These are phyloP conservation scores for Gila robusta DNA, from an alignment of 2,797 vertebrate genomes.

Conservation along the genomic window DNA sequence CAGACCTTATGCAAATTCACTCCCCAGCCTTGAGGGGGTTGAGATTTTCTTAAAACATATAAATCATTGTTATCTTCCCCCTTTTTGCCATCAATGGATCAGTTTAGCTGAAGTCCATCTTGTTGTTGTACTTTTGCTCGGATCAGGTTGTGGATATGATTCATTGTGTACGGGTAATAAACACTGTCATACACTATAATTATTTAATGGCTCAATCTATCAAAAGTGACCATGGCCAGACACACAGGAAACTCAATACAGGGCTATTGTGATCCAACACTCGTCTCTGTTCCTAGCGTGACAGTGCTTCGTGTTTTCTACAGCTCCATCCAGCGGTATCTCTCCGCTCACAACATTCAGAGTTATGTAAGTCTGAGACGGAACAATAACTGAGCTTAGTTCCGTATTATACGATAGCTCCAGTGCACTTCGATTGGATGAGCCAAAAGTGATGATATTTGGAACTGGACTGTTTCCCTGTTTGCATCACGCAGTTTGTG, in stretches of 20 bases:
- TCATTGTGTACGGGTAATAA: conserved; percentile 68
- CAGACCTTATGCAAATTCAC: conserved; percentile 70
- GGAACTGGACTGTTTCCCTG: neutral
- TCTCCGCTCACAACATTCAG: neutral
- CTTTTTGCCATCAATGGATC: conserved; percentile 37
- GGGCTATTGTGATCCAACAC: conserved; percentile 32
- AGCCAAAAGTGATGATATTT: conserved; percentile 11
- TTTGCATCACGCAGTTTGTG: neutral
- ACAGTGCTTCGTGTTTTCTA: conserved; percentile 24
- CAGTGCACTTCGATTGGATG: neutral
- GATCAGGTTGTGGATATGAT: conserved; percentile 65
- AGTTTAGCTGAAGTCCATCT: conserved; percentile 51
- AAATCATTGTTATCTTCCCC: conserved; percentile 60
- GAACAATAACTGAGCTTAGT: conserved; percentile 55
- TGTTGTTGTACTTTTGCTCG: conserved; percentile 42
- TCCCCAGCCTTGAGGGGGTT: conserved; percentile 50
- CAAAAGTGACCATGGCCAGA: conserved; percentile 69
- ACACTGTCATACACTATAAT: conserved; percentile 69
- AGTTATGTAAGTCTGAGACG: conserved; percentile 57
- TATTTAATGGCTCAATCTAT: conserved; percentile 75
- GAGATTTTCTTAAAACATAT: conserved; percentile 57
- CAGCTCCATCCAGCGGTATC: conserved; percentile 53
- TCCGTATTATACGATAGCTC: neutral
- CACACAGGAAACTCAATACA: conserved; percentile 70
- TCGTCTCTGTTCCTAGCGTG: neutral